These are phyloP conservation scores for Lampris megalopsis DNA, from an alignment of 2,113 vertebrate species.

Conservation along the genomic window DNA sequence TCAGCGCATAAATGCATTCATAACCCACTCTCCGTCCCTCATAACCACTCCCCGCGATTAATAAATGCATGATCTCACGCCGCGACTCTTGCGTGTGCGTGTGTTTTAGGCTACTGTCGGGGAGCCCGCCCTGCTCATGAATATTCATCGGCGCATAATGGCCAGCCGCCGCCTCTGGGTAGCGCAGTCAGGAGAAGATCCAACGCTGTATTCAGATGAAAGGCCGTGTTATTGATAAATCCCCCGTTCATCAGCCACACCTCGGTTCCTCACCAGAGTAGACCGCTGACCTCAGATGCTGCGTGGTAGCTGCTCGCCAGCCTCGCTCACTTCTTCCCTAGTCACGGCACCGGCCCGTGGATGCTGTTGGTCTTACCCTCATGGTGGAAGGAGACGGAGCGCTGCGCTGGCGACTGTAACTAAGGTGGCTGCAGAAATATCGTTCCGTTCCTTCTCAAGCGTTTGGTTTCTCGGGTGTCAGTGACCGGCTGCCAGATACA, in stretches of 20 bases:
- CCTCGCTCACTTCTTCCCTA: slow-evolving; percentile 8
- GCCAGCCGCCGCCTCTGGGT: slow-evolving; percentile 66
- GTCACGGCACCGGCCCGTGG: slow-evolving; percentile 21
- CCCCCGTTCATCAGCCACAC: slow-evolving; percentile 13
- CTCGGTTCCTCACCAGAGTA: slow-evolving; percentile 31
- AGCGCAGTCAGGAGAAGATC: slow-evolving; percentile 69
- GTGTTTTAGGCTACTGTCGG: slow-evolving; percentile 60
- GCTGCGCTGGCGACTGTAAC: slow-evolving; percentile 30
- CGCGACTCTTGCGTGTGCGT: slow-evolving; percentile 42
- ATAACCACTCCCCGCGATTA: slow-evolving; percentile 77
- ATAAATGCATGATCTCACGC: slow-evolving; percentile 79
- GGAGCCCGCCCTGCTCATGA: slow-evolving; percentile 71
- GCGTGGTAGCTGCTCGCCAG: slow-evolving; percentile 32
- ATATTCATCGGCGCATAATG: slow-evolving; percentile 76
- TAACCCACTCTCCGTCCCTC: slow-evolving; percentile 54
- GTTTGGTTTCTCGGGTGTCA: slow-evolving; percentile 30
- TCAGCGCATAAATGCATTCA: slow-evolving; percentile 76
- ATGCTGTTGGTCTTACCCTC: slow-evolving; percentile 30
- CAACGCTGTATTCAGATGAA: slow-evolving; percentile 73
- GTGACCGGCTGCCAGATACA: slow-evolving; percentile 53
- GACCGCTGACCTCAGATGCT: slow-evolving; percentile 9
- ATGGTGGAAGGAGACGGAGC: slow-evolving; percentile 19
- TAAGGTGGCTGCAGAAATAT: slow-evolving; percentile 16
- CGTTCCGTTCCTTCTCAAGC: slow-evolving; percentile 11
- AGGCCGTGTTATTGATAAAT: slow-evolving; percentile 66